Evolutionary conservation across 2,888 invertebrate species (phyloP), one percentile per base, ranked within the genome.

Genomic region (Napeogenes inachia): DNA sequence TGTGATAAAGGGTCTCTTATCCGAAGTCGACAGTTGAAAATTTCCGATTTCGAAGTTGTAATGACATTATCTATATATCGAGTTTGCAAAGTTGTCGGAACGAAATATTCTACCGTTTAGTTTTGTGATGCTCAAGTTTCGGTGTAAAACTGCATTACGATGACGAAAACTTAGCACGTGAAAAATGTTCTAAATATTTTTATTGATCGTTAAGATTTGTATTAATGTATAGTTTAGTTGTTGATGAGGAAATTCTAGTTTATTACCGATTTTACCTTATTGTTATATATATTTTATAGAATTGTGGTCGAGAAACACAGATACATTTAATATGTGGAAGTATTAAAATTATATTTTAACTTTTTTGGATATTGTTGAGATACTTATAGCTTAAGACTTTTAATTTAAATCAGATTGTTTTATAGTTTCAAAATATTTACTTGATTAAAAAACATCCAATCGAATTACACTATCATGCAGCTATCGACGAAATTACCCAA

Each of bases 101-200:
- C 73, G 77, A 79, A 79, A 80, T 81, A 80, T 81, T 79, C 77
- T 75, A 78, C 74, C 71, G 75, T 75, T 62, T 50, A 54, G 60
- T 58, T 54, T 66, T 75, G 80, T 70, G 75, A 82, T 5, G 12
- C 76, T 75, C 76, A 77, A 79, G 75, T 80, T 84, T 80, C 68
- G 73, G 81, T 82, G 83, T 83, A 81, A 78, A 76, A 75, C 75
- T 75, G 75, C 72, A 77, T 79, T 73, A 74, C 67, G 64, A 68
- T 10, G 10, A 10, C 12, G 42, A 42, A 10, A 65, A 59, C 33
- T 38, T 8, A 42, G 67, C 53, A 62, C 21, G 57, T 68, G 68
- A 62, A 54, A 64, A 56, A n/a, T 50, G 5, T 50, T 30, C 8
- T 8, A 4, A 30, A 50, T 42, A 42, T 10, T 8, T 10, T 12